Evolutionary conservation across 2,113 vertebrate genomes (phyloP).

Genomic region (Salvelinus alpinus): DNA sequence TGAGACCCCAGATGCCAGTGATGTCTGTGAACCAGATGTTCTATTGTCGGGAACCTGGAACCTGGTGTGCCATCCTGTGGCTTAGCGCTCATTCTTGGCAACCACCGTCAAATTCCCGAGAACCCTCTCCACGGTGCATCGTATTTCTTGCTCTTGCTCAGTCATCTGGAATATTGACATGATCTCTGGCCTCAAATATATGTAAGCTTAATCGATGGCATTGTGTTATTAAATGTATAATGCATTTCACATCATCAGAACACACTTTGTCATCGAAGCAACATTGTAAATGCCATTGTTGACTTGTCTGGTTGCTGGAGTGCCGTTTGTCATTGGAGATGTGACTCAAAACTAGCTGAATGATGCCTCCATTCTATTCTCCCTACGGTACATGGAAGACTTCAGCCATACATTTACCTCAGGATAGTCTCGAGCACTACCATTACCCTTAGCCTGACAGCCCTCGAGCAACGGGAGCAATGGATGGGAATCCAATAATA

Average conservation of each 20-base stretch:
- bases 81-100: background rate
- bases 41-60: background rate
- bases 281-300: slow-evolving; percentile 56
- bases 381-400: slow-evolving; percentile 57
- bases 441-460: slow-evolving; percentile 71
- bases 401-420: slow-evolving; percentile 69
- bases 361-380: slow-evolving; percentile 53
- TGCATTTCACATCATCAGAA: slow-evolving; percentile 30
- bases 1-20: slow-evolving; percentile 4
- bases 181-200: background rate
- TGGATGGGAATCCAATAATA: slow-evolving; percentile 64
- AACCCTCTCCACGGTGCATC: background rate
- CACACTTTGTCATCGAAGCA: slow-evolving; percentile 55
- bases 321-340: slow-evolving; percentile 63
- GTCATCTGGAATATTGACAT: background rate
- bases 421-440: slow-evolving; percentile 64
- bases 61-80: background rate
- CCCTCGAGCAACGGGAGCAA: slow-evolving; percentile 57
- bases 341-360: slow-evolving; percentile 63
- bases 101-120: background rate
- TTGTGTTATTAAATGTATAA: no score
- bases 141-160: no score
- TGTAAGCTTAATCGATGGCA: background rate
- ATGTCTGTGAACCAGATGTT: slow-evolving; percentile 21
- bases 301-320: slow-evolving; percentile 52